Conservation (phyloP, 2,888 invertebrate genomes). For the Bellardia bayeri region DNA sequence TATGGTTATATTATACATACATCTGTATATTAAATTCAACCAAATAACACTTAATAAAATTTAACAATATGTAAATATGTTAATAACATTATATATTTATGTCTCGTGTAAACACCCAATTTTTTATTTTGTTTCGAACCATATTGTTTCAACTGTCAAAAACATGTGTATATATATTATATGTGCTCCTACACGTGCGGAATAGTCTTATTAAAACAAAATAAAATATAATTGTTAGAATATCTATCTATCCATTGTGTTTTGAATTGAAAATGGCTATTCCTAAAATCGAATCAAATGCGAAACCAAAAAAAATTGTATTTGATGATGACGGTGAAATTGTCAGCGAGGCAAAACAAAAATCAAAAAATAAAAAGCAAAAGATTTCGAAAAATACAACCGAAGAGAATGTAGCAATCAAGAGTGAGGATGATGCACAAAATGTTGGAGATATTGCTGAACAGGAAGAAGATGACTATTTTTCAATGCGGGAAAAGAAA, state of each 20-base stretch:
- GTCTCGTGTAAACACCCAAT: background rate
- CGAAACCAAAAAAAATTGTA: constrained; percentile 78
- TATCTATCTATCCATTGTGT: background rate
- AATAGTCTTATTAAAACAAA: background rate
- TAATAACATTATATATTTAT: too few relatives aligned
- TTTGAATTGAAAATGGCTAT: constrained; percentile 38
- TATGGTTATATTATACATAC: too few relatives aligned
- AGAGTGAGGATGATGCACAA: constrained; percentile 61
- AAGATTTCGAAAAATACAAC: constrained; percentile 17
- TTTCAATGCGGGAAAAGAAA: constrained; percentile 74
- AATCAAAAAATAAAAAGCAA: constrained; percentile 69
- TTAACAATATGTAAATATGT: too few relatives aligned
- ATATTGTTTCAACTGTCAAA: background rate
- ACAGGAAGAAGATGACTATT: constrained; percentile 76
- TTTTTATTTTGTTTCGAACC: background rate
- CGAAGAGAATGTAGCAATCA: constrained; percentile 55
- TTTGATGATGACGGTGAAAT: constrained; percentile 80
- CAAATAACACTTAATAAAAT: too few relatives aligned
- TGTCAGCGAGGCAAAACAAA: constrained; percentile 62
- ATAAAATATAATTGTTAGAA: background rate
- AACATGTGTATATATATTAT: background rate
- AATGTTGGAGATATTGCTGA: background rate
- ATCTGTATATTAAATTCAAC: too few relatives aligned
- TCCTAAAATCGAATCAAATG: constrained; percentile 56
- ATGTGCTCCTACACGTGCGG: constrained; percentile 21